Base-by-base conservation (phyloP, 2,888 invertebrate species). In the Catocala nupta region DNA sequence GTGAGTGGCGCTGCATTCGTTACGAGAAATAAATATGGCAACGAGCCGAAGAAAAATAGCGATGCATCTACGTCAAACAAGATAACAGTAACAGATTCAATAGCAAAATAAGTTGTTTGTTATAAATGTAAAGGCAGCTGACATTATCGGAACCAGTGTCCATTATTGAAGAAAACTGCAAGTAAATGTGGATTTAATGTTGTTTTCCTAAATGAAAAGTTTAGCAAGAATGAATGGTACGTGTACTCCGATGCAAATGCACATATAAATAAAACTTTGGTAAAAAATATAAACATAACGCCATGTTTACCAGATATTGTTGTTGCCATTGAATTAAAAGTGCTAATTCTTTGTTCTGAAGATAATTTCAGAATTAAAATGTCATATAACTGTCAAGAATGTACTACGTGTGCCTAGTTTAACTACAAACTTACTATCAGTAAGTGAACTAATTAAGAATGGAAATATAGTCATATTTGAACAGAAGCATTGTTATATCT, bases 401-500 rank as follows among this genome's bases (percentile, higher is more conserved):
- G 73, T 78, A 0, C 52, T 79, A 12, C 80, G 73, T 54, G 65
- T 80, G 1, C 80, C 77, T 8, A 65, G 54, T 6, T 42, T 81
- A 0, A 64, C 68, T 0, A 73, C 68, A 2, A 72, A 68, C 8
- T 10, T 73, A 0, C 9, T 70, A 1, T 73, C 69, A 0, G 77
- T 80, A 0, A 80, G 81, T 48, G 57, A 73, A 52, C 43, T 78
- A 1, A 65, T 75, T 5, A 42, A 43, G 4, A 68, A 59, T 12
- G 68, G 71, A 0, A 75, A 73, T 36, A 67, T 33, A 36, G 71
- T 75, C 0, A 0, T 3, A 0, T 75, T 75, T 42, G 16, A 1
- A 0, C 9, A 47, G 0, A 55, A 25, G 13, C 45, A 33, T 12
- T 71, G 75, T 48, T 8, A 51, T 0, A 65, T 75, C 4, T 58